A percentile compares a stretch with the other conserved stretches of the same genome.
phyloP scores from a whole-genome alignment of 1,140 invertebrate genomes.

The Conus betulinus region DNA sequence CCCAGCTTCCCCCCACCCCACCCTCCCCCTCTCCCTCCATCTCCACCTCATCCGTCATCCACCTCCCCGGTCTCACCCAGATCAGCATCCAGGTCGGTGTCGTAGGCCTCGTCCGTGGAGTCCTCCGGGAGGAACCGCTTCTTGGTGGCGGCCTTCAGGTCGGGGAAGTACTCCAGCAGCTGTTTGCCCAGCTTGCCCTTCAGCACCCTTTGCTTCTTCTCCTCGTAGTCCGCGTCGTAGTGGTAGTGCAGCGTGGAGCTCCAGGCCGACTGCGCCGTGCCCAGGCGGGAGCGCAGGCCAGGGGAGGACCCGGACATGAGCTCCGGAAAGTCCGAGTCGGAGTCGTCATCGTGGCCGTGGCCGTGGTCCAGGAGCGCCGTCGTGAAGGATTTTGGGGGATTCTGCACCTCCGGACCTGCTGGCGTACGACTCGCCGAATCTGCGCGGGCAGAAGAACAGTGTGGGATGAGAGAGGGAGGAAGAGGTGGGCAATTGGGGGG shows the following conservation, averaged over 20 bases:
- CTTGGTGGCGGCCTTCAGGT: not conserved
- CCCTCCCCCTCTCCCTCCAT: not conserved
- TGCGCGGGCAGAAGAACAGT: not conserved
- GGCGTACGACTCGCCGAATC: constrained; percentile 13
- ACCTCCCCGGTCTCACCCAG: not conserved
- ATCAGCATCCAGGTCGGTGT: constrained; percentile 16
- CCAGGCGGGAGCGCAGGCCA: not conserved
- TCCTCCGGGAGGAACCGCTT: not conserved
- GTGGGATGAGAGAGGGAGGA: too few species aligned
- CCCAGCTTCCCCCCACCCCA: not conserved
- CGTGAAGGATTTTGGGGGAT: not conserved
- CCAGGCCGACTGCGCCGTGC: not conserved
- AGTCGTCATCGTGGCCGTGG: not conserved
- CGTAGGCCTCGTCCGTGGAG: constrained; percentile 14
- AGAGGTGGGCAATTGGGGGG: not conserved
- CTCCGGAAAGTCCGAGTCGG: not conserved
- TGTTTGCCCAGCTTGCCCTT: constrained; percentile 22
- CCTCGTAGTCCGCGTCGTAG: constrained; percentile 6
- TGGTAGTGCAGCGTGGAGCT: not conserved
- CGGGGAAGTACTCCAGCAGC: constrained; percentile 13
- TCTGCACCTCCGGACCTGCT: not conserved
- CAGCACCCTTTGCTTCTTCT: constrained; percentile 12
- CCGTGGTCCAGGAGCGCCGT: not conserved
- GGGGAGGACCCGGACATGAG: not conserved
- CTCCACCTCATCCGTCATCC: not conserved